Evolutionary conservation across 2,888 invertebrate species (phyloP).

Genomic region (Cyaniris semiargus): DNA sequence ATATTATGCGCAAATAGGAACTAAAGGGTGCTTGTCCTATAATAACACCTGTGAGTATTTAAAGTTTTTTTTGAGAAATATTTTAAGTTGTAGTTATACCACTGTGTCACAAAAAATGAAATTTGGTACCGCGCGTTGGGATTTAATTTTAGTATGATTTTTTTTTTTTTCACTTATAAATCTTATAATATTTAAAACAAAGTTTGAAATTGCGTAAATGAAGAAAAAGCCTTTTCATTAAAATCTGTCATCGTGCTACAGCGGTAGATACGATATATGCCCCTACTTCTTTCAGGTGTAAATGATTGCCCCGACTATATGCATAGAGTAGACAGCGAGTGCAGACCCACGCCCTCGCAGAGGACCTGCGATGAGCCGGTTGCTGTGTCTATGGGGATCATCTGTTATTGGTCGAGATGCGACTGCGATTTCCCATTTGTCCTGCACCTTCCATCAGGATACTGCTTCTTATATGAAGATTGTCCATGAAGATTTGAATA

Average conservation of each 20-base stretch:
- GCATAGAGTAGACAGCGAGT: conserved; percentile 68
- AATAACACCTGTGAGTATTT: conserved; percentile 66
- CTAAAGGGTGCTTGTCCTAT: conserved; percentile 55
- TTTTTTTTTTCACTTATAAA: too few relatives aligned
- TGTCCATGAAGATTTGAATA: conserved; percentile 52
- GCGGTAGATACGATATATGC: not conserved
- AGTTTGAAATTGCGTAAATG: not conserved
- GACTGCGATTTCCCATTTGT: conserved; percentile 74
- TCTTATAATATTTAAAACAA: too few relatives aligned
- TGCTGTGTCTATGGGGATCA: conserved; percentile 62
- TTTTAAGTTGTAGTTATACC: not conserved
- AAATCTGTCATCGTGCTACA: not conserved
- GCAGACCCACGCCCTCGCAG: conserved; percentile 66
- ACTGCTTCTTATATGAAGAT: conserved; percentile 69
- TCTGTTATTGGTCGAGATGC: conserved; percentile 70
- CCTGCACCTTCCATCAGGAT: conserved; percentile 63
- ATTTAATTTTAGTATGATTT: too few relatives aligned
- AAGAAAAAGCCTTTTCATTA: too few relatives aligned
- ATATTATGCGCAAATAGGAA: conserved; percentile 58
- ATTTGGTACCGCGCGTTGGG: too few relatives aligned
- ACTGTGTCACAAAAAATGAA: not conserved
- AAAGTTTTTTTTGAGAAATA: not conserved
- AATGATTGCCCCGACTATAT: conserved; percentile 63
- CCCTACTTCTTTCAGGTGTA: conserved; percentile 55
- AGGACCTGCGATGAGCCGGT: conserved; percentile 70